A percentile compares a stretch with the other conserved stretches of the same genome.
phyloP scores from a whole-genome alignment of 2,113 vertebrate species.

The Origma solitaria region DNA sequence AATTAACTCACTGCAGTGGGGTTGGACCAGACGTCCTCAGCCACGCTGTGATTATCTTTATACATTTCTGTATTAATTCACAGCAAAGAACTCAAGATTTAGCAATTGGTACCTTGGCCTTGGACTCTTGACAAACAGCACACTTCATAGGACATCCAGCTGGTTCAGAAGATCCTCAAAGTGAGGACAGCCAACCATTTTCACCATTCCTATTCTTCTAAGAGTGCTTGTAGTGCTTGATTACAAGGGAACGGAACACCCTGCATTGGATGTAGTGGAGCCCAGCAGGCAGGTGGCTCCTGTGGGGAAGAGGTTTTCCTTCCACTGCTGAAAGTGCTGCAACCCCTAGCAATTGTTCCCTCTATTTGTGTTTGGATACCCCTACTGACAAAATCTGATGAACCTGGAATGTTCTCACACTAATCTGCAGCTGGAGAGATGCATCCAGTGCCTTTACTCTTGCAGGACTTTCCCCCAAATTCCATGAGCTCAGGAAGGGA shows the following conservation, averaged over 20 bases:
- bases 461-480: not conserved
- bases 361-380: not conserved
- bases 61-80: not conserved
- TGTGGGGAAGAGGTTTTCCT: not conserved
- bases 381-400: not conserved
- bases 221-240: not conserved
- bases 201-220: not conserved
- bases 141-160: not conserved
- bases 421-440: not conserved
- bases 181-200: not conserved
- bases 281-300: no score
- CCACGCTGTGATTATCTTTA: not conserved
- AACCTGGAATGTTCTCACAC: not conserved
- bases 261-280: not conserved
- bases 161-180: not conserved
- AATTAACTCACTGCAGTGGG: fast-evolving
- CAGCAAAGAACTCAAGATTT: not conserved
- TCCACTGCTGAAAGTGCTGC: not conserved
- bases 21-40: not conserved
- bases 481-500: not conserved
- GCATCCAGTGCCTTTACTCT: not conserved
- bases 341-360: not conserved
- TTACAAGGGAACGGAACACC: not conserved
- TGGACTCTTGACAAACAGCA: not conserved
- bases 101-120: not conserved